Evolutionary conservation across 2,797 vertebrate species (phyloP), one percentile per base, ranked within the genome.

Genomic region (Silurus aristotelis): DNA sequence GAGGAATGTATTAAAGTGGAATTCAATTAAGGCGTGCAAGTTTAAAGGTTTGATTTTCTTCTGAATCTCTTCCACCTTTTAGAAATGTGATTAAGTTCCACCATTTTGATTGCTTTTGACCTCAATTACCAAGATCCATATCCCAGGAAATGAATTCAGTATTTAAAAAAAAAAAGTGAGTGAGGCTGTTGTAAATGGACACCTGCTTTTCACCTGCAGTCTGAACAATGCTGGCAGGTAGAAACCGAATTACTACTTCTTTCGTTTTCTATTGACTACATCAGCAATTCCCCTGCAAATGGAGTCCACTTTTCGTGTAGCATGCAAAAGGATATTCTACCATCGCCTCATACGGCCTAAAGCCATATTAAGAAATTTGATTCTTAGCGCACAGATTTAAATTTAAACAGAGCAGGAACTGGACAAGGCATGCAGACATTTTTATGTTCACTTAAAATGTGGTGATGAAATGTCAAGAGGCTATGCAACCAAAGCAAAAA

Each of bases 41-140:
- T 87, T 87, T 92, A 88, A 87, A 86, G 67, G 91, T 91, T 90
- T 92, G 92, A 92, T 90, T 93, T 91, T 82, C 88, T 52, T 67
- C 79, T 7, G 89, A 90, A 86, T 91, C 90, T 91, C 93, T 91
- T 93, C 48, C 77, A 90, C 87, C 83, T 87, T 91, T 92, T 91
- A 92, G 91, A 93, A 86, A 91, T 93, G 92, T 87, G 82, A 91
- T 93, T 93, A 93, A 90, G 72, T 87, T 90, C 77, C 77, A 84
- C 81, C 60, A 80, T 82, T 86, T 83, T 87, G 90, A 92, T 94
- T 93, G 90, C 88, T 90, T 93, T 92, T 89, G 92, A 92, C 89
- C 92, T 93, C 90, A 93, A 92, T 94, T 94, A 93, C 89, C 77
- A 25, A 85, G 90, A 86, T 91, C 89, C 91, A 90, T 88, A 90